Evolutionary conservation across 2,113 vertebrate genomes (phyloP), one percentile per base, ranked within the genome.

Genomic region (Prunella himalayana): DNA sequence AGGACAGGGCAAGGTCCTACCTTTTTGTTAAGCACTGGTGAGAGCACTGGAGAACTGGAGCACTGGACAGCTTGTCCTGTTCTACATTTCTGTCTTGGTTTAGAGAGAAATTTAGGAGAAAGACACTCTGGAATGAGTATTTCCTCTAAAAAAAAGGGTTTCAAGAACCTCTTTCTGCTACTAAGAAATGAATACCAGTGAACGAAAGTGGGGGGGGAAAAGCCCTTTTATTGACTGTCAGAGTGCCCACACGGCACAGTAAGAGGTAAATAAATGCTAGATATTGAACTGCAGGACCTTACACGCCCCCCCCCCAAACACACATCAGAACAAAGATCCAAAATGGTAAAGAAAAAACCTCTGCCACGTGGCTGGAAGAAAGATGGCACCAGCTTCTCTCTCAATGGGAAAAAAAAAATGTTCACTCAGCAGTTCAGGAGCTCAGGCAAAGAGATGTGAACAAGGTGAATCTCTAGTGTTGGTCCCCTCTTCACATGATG

Each of bases 401-500:
- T 63, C 11, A 25, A 31, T 13, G 0, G 0, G 2, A 10, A 12
- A 47, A 9, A 35, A 56, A 24, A 9, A 41, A 12, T 21, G 5
- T 31, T 53, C 27, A 53, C 0, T 0, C 17, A 45, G 17, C 21
- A 45, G 6, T 11, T 45, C 0, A 0, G 24, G 25, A 51, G 8
- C 21, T 53, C 1, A 0, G 25, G 21, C 25, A 63, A 72, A 33
- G 6, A 37, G 39, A 37, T 45, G 17, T 37, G 27, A 54, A 27
- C 22, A 6, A 33, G 41, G 2, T 39, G 23, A 64, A 27, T 45
- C 41, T 18, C n/a, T 54, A 11, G 3, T 53, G 21, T 11, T 44
- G 17, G 18, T 47, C 18, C 5, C 11, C 27, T 45, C 15, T 28
- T 39, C 68, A 45, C 3, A 64, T 5, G 28, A 54, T 18, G 33